Base-by-base conservation (phyloP, 2,888 invertebrate genomes). In the Horisme vitalbata region DNA sequence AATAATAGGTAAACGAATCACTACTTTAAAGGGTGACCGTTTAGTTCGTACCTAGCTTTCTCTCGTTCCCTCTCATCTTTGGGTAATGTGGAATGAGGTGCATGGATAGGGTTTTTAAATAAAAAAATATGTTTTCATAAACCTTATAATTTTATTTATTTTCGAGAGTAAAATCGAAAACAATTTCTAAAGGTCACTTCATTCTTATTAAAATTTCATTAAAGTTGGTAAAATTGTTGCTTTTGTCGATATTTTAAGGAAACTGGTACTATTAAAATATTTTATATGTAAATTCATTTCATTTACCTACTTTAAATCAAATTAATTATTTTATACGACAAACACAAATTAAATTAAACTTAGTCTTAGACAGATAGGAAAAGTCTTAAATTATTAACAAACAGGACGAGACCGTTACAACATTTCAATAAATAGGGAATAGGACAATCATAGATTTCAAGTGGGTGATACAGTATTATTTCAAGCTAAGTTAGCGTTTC, bases 101-200 rank as follows among this genome's bases (percentile, higher is more conserved):
- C n/a, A n/a, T n/a, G n/a, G n/a, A n/a, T n/a, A n/a, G n/a, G n/a
- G n/a, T n/a, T n/a, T n/a, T n/a, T 5, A 26, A 26, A 26, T 26
- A 26, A 26, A 11, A 11, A 11, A 5, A 6, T 11, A 7, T 10
- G n/a, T 26, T 26, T 26, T 5, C 4, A 7, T 2, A 26, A 26
- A 11, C 9, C 1, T 2, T 27, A 32, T n/a, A 20, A 1, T 35
- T 14, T 5, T 27, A 46, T 76, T 66, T 78, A 76, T 75, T 79
- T 75, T 74, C 76, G 78, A 83, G 77, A 81, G 74, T 61, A 79
- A 78, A 81, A 79, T 75, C 75, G 65, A 75, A 71, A 66, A 61
- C 38, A 44, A 39, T 44, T 52, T 54, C 64, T 57, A 52, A 54
- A 63, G 52, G 87, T 86, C 87, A 87, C 87, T 87, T 87, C 87